These are phyloP conservation scores for Porites australiensis DNA, from an alignment of 64 coral and sea anemone species.

Conservation along the genomic window DNA sequence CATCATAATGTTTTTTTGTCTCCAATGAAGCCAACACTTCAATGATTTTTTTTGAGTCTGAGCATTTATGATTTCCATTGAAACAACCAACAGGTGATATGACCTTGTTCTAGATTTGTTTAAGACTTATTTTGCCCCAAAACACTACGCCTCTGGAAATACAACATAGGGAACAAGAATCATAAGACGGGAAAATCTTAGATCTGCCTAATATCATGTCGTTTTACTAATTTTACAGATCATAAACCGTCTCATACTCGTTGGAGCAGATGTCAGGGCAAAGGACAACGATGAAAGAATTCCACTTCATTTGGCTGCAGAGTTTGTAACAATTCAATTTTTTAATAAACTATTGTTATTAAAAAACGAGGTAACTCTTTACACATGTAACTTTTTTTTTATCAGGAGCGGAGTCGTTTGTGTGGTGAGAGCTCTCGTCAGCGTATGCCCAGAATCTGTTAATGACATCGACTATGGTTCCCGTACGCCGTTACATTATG, in stretches of 20 bases:
- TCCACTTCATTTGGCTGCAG: conserved; percentile 54
- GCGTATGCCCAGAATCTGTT: conserved; percentile 46
- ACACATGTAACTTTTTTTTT: not conserved
- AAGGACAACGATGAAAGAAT: conserved; percentile 60
- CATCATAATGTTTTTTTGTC: no score
- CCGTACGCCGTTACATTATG: conserved; percentile 52
- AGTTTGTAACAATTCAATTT: not conserved
- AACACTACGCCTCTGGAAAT: no score
- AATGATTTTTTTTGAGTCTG: no score
- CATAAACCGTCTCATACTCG: conserved; percentile 24
- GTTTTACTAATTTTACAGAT: not conserved
- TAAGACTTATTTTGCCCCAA: no score
- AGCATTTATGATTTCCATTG: no score
- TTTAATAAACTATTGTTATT: not conserved
- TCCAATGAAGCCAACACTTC: no score
- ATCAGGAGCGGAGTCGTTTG: conserved; percentile 28
- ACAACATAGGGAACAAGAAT: no score
- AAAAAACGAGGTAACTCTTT: not conserved
- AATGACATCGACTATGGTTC: conserved; percentile 64
- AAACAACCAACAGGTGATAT: no score
- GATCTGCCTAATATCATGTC: not conserved
- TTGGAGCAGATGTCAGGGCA: conserved; percentile 42
- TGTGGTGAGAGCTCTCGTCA: conserved; percentile 10
- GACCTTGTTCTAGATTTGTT: no score
- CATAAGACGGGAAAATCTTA: no score